Evolutionary conservation across 1,140 invertebrate species (phyloP), one percentile per base, ranked within the genome.

Genomic region (Arctopsyche grandis): DNA sequence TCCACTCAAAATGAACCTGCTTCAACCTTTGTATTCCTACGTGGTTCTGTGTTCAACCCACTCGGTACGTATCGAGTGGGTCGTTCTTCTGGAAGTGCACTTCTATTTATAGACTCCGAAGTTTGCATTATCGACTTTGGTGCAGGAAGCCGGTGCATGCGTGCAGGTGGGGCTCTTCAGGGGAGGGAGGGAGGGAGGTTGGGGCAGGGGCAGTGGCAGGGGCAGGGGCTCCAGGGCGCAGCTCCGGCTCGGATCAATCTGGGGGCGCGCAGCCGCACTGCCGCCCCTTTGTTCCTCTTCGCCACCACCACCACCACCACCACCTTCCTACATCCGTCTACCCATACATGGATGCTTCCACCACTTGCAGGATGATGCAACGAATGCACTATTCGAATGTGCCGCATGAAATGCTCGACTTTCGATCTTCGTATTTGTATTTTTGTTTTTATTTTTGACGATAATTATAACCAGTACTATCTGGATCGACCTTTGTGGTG

Each of bases 201-300:
- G 48, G 48, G 48, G 1, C 3, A 3, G 12, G 9, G 21, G 14
- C 0, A 19, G 58, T 4, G 21, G 14, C 58, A 4, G 58, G 3
- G 3, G 7, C 16, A 60, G 19, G 58, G 58, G 58, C 21, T 22
- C 58, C 16, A 60, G 19, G 58, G 58, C 58, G 58, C 58, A 60
- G 58, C 9, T 19, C 19, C 58, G 14, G n/a, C 3, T 10, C 58
- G 9, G 58, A 19, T 16, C 19, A 14, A 60, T 16, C 19, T 19
- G 14, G 21, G 21, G 58, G 58, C n/a, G 58, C 58, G 58, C 58
- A 60, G 58, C 5, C 58, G 58, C 58, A 60, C n/a, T 60, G 21
- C 58, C 9, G 9, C n/a, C 21, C 21, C 58, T 60, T 60, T 60
- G 58, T 60, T 16, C 21, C 58, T 9, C 1, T 9, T 9, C 58